These are phyloP conservation scores for Ypsolopha scabrella DNA, from an alignment of 2,888 invertebrate genomes.

Conservation along the genomic window DNA sequence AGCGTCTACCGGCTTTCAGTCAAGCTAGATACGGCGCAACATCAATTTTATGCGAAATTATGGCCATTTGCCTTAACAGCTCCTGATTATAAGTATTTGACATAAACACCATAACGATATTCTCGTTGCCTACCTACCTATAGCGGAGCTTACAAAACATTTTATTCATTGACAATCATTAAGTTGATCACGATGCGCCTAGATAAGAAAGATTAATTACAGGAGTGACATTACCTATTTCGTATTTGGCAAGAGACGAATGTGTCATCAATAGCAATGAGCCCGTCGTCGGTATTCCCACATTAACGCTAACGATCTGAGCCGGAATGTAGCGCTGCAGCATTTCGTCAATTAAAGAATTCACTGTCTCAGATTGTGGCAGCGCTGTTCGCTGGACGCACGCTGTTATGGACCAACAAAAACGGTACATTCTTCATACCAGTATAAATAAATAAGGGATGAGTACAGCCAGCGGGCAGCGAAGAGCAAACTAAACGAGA, in stretches of 20 bases:
- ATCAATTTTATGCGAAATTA: slow-evolving; percentile 1
- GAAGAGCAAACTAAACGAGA: slow-evolving; percentile 46
- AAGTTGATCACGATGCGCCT: not conserved
- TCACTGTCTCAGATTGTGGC: slow-evolving; percentile 43
- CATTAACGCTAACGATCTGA: slow-evolving; percentile 47
- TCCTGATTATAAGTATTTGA: slow-evolving; percentile 3
- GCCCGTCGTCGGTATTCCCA: slow-evolving; percentile 11
- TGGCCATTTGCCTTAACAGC: slow-evolving; percentile 1
- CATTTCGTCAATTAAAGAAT: slow-evolving; percentile 65
- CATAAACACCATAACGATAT: not conserved
- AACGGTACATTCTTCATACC: slow-evolving; percentile 61
- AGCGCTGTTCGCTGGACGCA: slow-evolving; percentile 27
- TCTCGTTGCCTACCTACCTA: not conserved
- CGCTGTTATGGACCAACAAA: slow-evolving; percentile 53
- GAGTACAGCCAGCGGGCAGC: slow-evolving; percentile 43
- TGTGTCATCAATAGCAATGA: slow-evolving; percentile 3
- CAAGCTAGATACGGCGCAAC: not conserved
- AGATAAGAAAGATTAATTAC: not conserved
- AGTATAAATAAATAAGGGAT: slow-evolving; percentile 69
- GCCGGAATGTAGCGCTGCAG: slow-evolving; percentile 43
- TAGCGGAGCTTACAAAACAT: not conserved
- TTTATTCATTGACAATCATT: not conserved
- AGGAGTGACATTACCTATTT: not conserved
- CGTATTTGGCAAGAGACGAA: not conserved
- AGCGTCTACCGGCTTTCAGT: not conserved